Evolutionary conservation across 1,140 invertebrate species (phyloP), one percentile per base, ranked within the genome.

Genomic region (Propsilocerus akamusi): DNA sequence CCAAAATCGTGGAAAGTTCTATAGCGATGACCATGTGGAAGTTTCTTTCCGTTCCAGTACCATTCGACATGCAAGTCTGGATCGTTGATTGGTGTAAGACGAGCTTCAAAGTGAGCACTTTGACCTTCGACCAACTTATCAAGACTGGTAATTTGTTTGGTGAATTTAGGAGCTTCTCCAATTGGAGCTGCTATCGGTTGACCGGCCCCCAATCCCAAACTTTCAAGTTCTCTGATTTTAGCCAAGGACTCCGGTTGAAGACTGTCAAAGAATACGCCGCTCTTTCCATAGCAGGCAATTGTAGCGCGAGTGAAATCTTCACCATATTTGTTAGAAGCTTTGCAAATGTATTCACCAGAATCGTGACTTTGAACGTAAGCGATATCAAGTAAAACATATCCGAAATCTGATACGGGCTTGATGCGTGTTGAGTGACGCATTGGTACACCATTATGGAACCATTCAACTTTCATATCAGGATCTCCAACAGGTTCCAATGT

Each of bases 1-100:
- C 85, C 92, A 68, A 97, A 97, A 63, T 98, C 93, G 63, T 97
- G 90, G 80, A 94, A 92, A 46, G 90, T 95, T 56, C 90, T 79
- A 63, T 92, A 97, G 51, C 92, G 80, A 69, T 96, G 91, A 23
- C 92, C 92, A 64, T 86, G 83, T 1, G 86, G 84, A 54, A 95
- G 68, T 62, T 90, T 90, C 64, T 91, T 86, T 48, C 89, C 90
- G 65, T 96, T 91, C 58, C 87, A 92, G 59, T 83, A 92, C 91
- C 91, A 97, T 66, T 94, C 88, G 6, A 98, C 90, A 58, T 82
- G 83, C 49, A 97, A 72, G 57, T 93, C 86, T 17, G 93, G 91
- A 72, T 96, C 93, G 50, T 81, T 86, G 1, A 92, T 78, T 10
- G 93, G 93, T 20, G 85, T 87, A 24, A 97, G 70, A 60, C 86